phyloP scores from a whole-genome alignment of 2,888 invertebrate genomes.

The Ophion ventricosus region DNA sequence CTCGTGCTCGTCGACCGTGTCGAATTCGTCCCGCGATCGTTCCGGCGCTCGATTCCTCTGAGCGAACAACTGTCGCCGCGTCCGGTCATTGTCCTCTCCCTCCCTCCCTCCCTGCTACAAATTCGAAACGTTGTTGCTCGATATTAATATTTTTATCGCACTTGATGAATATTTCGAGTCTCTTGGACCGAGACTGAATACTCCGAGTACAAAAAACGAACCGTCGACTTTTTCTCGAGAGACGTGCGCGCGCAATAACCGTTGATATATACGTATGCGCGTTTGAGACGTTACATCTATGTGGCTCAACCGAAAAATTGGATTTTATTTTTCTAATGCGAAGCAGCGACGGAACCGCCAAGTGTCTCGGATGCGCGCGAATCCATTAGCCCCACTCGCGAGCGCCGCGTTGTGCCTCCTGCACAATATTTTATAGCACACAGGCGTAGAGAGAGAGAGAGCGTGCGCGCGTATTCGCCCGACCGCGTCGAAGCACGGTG shows the following conservation, averaged over 20 bases:
- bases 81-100: slow-evolving; percentile 63
- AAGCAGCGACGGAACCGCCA: no score
- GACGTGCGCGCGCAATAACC: no score
- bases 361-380: slow-evolving; percentile 56
- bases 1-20: slow-evolving; percentile 61
- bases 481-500: no score
- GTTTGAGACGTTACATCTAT: no score
- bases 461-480: no score
- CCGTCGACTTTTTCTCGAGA: no score
- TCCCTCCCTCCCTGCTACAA: slow-evolving; percentile 2
- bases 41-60: slow-evolving; percentile 54
- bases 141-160: neutral
- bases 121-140: slow-evolving; percentile 25
- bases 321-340: no score
- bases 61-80: slow-evolving; percentile 34
- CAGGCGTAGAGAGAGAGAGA: no score
- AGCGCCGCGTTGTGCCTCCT: slow-evolving; percentile 7
- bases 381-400: slow-evolving; percentile 43
- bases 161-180: neutral
- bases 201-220: no score
- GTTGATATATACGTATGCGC: no score
- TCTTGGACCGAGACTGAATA: no score
- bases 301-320: no score
- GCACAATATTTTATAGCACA: neutral
- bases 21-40: slow-evolving; percentile 67